These are phyloP conservation scores for Desmodus rotundus DNA, from an alignment of 2,113 vertebrate genomes.

Conservation along the genomic window DNA sequence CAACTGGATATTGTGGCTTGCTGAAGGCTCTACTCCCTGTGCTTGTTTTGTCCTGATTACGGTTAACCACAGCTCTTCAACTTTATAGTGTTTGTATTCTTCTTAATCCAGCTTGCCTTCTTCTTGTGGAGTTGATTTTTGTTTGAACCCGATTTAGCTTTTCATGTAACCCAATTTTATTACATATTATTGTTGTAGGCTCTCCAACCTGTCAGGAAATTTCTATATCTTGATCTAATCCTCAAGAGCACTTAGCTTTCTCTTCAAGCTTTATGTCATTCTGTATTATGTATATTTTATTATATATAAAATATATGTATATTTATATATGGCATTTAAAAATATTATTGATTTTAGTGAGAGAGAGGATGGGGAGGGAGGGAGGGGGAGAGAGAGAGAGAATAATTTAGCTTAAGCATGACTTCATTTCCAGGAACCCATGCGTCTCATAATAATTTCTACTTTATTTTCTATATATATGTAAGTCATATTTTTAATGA, in stretches of 20 bases:
- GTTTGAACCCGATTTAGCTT: background rate
- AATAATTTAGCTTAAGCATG: background rate
- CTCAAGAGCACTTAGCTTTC: background rate
- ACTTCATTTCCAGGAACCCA: background rate
- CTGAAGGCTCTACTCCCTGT: background rate
- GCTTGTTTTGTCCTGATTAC: background rate
- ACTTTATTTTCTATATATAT: background rate
- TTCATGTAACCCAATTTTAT: background rate
- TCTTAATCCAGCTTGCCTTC: background rate
- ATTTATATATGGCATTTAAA: background rate
- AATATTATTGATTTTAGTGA: no score
- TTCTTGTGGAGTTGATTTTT: background rate
- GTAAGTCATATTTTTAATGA: background rate
- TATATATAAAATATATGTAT: background rate
- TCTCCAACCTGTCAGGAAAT: background rate
- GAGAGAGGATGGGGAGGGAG: no score
- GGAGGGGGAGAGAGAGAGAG: background rate
- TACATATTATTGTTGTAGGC: background rate
- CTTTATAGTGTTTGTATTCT: background rate
- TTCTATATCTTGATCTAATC: background rate
- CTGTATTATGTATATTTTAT: background rate
- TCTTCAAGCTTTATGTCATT: background rate
- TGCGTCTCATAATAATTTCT: background rate
- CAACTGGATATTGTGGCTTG: background rate
- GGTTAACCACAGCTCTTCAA: background rate